Conservation (phyloP, 2,113 vertebrate genomes). For the Cyprinodon brontotheroides region DNA sequence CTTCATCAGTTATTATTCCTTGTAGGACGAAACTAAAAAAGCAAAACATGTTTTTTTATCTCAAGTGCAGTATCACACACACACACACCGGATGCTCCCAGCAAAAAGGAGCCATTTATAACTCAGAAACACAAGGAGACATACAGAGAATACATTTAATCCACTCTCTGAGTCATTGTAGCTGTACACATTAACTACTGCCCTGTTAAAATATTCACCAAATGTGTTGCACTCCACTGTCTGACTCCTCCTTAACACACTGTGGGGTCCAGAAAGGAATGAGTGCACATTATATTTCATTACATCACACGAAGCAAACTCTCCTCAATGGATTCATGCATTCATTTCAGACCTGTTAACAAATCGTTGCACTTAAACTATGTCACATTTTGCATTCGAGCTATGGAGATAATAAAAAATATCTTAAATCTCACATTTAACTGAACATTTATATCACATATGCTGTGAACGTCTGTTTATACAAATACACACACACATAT, state of each 20-base stretch:
- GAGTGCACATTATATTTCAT: not conserved
- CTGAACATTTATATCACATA: not conserved
- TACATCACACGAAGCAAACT: not conserved
- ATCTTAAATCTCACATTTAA: not conserved
- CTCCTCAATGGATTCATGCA: not conserved
- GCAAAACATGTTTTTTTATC: conserved; percentile 61
- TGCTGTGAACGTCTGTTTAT: no score
- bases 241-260: conserved; percentile 8
- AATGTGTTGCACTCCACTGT: conserved; percentile 23
- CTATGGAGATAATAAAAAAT: not conserved
- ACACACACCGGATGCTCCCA: conserved; percentile 63
- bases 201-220: conserved; percentile 58
- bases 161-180: conserved; percentile 44
- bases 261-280: not conserved
- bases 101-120: conserved; percentile 53
- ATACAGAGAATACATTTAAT: conserved; percentile 4
- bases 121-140: conserved; percentile 24
- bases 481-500: no score
- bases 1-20: conserved; percentile 22
- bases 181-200: conserved; percentile 63
- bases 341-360: not conserved
- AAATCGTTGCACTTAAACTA: not conserved
- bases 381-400: not conserved
- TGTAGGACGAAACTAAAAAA: conserved; percentile 59
- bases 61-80: conserved; percentile 4